These are phyloP conservation scores for Ptycholaimellus sp. DNA, from an alignment of 2,888 invertebrate species.

Conservation along the genomic window DNA sequence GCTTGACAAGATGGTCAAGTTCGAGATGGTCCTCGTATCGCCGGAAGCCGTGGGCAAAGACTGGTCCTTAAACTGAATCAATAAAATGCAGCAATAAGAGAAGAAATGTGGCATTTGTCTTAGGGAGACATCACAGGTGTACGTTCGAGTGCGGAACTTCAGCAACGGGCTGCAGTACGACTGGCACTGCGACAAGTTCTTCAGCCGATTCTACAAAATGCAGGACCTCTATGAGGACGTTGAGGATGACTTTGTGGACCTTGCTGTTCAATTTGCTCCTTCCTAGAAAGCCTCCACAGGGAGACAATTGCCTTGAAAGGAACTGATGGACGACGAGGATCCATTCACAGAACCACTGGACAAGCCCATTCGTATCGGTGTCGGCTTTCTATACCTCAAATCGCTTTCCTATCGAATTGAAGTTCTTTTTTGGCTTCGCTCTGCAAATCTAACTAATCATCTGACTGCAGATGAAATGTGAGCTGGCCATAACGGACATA, in stretches of 20 bases:
- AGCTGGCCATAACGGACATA: slow-evolving; percentile 30
- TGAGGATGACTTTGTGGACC: slow-evolving; percentile 28
- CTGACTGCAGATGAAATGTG: slow-evolving; percentile 30
- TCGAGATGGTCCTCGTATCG: slow-evolving; percentile 34
- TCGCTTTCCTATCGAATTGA: too few relatives aligned
- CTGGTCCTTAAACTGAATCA: background rate
- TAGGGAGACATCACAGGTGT: too few relatives aligned
- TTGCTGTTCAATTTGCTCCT: slow-evolving; percentile 10
- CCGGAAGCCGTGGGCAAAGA: slow-evolving; percentile 27
- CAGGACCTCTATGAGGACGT: slow-evolving; percentile 33
- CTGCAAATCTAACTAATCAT: too few relatives aligned
- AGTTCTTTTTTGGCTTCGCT: too few relatives aligned
- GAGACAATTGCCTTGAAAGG: background rate
- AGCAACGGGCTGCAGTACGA: slow-evolving; percentile 31
- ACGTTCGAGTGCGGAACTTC: slow-evolving; percentile 29
- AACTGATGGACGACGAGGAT: slow-evolving; percentile 26
- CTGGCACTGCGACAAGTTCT: slow-evolving; percentile 31
- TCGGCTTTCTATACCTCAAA: slow-evolving; percentile 9
- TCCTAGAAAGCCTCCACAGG: background rate
- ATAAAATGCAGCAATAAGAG: background rate
- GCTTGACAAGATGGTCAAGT: slow-evolving; percentile 32
- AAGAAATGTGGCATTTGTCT: slow-evolving; percentile 8
- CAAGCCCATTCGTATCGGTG: slow-evolving; percentile 29
- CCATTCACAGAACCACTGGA: slow-evolving; percentile 31
- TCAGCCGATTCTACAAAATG: slow-evolving; percentile 32